Conservation (phyloP, 2,888 invertebrate species). For the Mesodorylaimus sp. region DNA sequence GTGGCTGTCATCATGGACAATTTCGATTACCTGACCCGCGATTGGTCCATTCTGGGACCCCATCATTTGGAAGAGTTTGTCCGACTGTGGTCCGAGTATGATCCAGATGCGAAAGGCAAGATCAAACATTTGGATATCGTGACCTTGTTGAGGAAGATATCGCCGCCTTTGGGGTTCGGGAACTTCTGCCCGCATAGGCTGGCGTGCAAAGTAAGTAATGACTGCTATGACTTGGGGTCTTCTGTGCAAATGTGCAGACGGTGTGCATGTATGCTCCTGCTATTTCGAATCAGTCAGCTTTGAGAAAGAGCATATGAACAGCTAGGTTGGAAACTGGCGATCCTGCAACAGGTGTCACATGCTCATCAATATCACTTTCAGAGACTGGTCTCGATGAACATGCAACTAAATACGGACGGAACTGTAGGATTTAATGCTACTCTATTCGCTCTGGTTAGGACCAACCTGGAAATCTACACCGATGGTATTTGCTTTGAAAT, state of each 20-base stretch:
- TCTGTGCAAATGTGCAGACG: too few relatives aligned
- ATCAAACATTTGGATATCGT: conserved; percentile 97
- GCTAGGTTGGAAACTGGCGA: too few relatives aligned
- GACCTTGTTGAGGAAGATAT: conserved; percentile 82
- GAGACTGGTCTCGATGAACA: conserved; percentile 90
- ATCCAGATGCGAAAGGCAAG: conserved; percentile 91
- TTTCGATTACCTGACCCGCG: conserved; percentile 93
- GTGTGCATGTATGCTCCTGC: too few relatives aligned
- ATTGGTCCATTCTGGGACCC: conserved; percentile 93
- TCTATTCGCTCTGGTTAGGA: conserved; percentile 80
- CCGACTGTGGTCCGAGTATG: conserved; percentile 97
- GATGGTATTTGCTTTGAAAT: conserved; percentile 53
- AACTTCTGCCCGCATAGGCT: conserved; percentile 92
- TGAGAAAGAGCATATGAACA: too few relatives aligned
- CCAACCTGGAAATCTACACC: conserved; percentile 84
- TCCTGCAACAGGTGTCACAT: too few relatives aligned
- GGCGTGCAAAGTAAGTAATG: conserved; percentile 60
- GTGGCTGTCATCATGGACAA: conserved; percentile 99
- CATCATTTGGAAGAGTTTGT: conserved; percentile 98
- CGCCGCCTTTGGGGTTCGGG: conserved; percentile 90
- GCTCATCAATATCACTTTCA: too few relatives aligned
- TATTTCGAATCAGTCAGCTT: too few relatives aligned
- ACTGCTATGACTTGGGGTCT: too few relatives aligned
- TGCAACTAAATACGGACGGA: conserved; percentile 91
- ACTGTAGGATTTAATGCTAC: conserved; percentile 94